Percentiles rank a stretch among this genome's conserved stretches.
phyloP scores from a whole-genome alignment of 2,113 vertebrate genomes.

The Cavia porcellus region DNA sequence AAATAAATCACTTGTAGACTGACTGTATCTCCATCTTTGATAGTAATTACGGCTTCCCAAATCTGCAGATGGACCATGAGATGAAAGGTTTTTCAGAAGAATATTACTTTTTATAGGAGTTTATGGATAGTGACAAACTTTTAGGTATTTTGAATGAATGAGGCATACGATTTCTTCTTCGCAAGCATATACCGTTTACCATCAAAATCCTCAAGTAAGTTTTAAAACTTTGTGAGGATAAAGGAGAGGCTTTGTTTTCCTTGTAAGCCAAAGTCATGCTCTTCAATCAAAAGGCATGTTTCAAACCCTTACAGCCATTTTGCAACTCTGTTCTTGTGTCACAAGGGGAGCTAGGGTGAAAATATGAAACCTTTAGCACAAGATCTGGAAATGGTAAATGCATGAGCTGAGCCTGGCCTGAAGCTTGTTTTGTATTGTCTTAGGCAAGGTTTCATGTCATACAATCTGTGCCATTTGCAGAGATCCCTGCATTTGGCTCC shows the following conservation, averaged over 20 bases:
- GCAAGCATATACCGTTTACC: neutral
- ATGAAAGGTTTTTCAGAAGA: neutral
- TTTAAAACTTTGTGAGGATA: slow-evolving; percentile 45
- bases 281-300: neutral
- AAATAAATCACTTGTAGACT: neutral
- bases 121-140: neutral
- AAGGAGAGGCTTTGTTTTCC: neutral
- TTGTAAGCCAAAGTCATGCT: slow-evolving; percentile 14
- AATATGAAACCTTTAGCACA: neutral
- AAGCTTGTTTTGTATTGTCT: neutral
- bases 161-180: neutral
- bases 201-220: neutral
- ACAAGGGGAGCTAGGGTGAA: neutral
- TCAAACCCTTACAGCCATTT: neutral
- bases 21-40: neutral
- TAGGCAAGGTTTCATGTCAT: neutral
- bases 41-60: neutral
- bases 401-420: neutral
- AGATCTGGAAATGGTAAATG: neutral
- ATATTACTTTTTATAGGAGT: slow-evolving; percentile 51
- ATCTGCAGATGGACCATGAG: neutral
- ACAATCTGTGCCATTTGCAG: neutral
- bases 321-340: neutral
- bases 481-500: neutral
- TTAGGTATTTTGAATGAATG: slow-evolving; percentile 42